These are phyloP conservation scores for Pseudorhombus dupliciocellatus DNA, from an alignment of 2,113 vertebrate genomes.

Conservation along the genomic window DNA sequence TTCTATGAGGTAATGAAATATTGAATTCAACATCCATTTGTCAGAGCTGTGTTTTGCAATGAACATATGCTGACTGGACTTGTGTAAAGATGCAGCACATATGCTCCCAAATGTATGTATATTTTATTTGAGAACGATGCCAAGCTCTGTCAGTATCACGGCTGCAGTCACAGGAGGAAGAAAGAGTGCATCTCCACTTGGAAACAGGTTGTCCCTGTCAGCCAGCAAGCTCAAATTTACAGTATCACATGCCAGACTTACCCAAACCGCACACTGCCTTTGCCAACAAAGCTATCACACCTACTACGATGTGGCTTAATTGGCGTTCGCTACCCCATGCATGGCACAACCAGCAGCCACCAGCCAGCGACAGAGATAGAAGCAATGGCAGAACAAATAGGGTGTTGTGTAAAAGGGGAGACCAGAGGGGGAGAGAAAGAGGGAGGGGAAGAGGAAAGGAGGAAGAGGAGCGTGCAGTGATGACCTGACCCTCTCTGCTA, in stretches of 20 bases:
- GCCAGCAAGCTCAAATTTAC: conserved; percentile 40
- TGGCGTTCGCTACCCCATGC: conserved; percentile 35
- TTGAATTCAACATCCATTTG: conserved; percentile 9
- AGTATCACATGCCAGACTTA: conserved; percentile 34
- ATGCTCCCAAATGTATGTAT: not conserved
- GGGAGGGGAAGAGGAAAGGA: conserved; percentile 8
- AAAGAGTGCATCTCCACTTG: conserved; percentile 3
- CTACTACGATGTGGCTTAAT: conserved; percentile 49
- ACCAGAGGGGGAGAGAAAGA: not conserved
- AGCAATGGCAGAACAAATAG: conserved; percentile 36
- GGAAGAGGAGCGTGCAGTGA: conserved; percentile 43
- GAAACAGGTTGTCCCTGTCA: conserved; percentile 53
- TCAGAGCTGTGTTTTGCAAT: not conserved
- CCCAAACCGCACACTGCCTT: conserved; percentile 10
- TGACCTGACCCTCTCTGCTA: conserved; percentile 66
- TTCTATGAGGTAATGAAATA: conserved; percentile 30
- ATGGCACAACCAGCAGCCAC: conserved; percentile 39
- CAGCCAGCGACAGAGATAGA: conserved; percentile 35
- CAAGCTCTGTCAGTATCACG: conserved; percentile 3
- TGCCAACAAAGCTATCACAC: conserved; percentile 52
- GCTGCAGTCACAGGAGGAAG: conserved; percentile 4
- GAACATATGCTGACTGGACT: not conserved
- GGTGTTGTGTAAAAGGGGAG: conserved; percentile 27
- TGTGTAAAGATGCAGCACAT: not conserved
- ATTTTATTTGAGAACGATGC: conserved; percentile 6